Conservation (phyloP, 2,113 vertebrate genomes). For the Rousettus leschenaultii region DNA sequence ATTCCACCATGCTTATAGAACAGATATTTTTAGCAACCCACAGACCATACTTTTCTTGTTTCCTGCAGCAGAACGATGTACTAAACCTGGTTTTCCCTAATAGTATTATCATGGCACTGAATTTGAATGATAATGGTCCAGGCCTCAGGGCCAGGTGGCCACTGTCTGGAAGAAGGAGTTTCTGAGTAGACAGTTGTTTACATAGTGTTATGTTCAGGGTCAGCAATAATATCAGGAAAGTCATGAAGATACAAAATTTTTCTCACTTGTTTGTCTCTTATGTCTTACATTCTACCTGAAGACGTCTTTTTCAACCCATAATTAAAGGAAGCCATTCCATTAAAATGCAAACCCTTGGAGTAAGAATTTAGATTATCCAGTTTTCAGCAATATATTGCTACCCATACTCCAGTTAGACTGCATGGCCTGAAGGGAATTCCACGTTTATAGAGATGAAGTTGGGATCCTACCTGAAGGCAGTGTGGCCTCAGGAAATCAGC, state of each 20-base stretch:
- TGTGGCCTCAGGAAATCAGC: not conserved
- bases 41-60: not conserved
- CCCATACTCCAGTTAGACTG: not conserved
- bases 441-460: not conserved
- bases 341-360: not conserved
- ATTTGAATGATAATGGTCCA: not conserved
- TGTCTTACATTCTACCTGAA: not conserved
- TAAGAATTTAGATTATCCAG: not conserved
- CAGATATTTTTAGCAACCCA: no score
- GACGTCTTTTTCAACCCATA: not conserved
- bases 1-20: not conserved
- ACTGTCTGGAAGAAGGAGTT: not conserved
- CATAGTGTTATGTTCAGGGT: not conserved
- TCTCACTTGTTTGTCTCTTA: not conserved
- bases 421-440: not conserved
- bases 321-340: not conserved
- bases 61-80: not conserved
- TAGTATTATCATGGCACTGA: no score
- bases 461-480: no score
- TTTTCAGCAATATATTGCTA: not conserved
- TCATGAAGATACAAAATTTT: not conserved
- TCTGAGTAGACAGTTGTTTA: not conserved
- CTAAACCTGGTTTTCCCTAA: not conserved
- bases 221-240: not conserved
- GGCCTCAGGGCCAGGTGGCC: not conserved